Evolutionary conservation across 2,113 vertebrate species (phyloP).

Genomic region (Genyomyrus donnyi): DNA sequence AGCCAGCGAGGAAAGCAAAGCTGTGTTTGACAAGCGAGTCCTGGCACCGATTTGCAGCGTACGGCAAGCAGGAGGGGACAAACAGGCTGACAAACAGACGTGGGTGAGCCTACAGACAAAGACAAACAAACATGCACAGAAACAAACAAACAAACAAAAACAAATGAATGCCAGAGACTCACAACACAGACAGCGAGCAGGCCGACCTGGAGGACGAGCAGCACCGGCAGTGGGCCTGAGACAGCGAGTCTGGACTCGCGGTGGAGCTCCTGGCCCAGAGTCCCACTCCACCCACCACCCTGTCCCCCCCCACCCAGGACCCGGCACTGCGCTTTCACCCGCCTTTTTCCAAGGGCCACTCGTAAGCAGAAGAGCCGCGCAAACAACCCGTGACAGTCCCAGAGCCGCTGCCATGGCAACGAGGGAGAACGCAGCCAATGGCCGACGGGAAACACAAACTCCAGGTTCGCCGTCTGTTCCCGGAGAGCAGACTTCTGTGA

Average conservation of each 20-base stretch:
- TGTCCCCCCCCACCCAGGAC: neutral
- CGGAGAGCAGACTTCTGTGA: neutral
- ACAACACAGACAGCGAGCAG: neutral
- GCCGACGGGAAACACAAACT: conserved; percentile 52
- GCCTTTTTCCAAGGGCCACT: conserved; percentile 40
- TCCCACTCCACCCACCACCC: neutral
- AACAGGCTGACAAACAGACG: neutral
- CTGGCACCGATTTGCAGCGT: neutral
- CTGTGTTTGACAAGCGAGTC: neutral
- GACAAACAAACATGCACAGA: too few species aligned
- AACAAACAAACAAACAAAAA: neutral
- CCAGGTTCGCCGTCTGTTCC: conserved; percentile 22
- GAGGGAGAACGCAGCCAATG: conserved; percentile 53
- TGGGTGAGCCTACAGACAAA: neutral
- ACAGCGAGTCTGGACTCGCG: neutral
- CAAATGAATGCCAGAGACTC: neutral
- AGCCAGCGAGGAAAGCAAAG: neutral
- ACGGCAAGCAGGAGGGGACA: neutral
- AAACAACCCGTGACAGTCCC: conserved; percentile 69
- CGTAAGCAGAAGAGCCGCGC: conserved; percentile 65
- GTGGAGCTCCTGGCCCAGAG: neutral
- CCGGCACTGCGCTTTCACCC: neutral
- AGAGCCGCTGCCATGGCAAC: conserved; percentile 76
- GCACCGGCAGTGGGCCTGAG: too few species aligned
- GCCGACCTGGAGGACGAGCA: neutral